Evolutionary conservation across 2,797 vertebrate species (phyloP).

Genomic region (Manis javanica): DNA sequence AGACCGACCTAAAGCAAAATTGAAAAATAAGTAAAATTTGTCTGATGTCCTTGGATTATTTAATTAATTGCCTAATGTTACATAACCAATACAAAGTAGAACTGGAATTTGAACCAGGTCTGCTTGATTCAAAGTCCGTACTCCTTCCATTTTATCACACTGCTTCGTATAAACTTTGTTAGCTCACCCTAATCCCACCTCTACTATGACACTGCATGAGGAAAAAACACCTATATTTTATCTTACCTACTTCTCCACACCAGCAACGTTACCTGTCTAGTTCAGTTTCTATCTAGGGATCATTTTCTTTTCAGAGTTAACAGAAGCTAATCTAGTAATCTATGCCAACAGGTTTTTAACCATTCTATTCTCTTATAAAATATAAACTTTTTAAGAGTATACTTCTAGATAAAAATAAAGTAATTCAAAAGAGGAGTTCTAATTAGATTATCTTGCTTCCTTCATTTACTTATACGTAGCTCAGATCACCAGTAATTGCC

Average conservation of each 20-base stretch:
- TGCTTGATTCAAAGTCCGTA: slow-evolving; percentile 13
- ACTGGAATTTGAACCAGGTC: not conserved
- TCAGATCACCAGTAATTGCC: not conserved
- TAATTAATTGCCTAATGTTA: slow-evolving; percentile 35
- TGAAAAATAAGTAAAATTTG: slow-evolving; percentile 25
- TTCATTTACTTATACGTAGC: not conserved
- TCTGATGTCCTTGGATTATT: not conserved
- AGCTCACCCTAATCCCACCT: not conserved
- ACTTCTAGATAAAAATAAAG: slow-evolving; percentile 14
- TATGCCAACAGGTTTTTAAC: not conserved
- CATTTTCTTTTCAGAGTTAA: not conserved
- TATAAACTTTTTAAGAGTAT: not conserved
- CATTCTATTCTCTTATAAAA: not conserved
- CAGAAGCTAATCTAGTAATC: not conserved
- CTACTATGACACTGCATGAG: not conserved
- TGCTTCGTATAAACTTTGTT: not conserved
- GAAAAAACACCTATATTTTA: not conserved
- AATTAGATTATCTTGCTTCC: not conserved
- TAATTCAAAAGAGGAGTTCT: slow-evolving; percentile 15
- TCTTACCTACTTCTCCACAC: not conserved
- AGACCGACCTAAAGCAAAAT: not conserved
- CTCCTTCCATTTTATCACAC: not conserved
- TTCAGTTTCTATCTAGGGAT: not conserved
- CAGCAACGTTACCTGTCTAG: not conserved
- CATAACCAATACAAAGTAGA: not conserved